phyloP scores from a whole-genome alignment of 2,888 invertebrate species.

The Sesia apiformis region DNA sequence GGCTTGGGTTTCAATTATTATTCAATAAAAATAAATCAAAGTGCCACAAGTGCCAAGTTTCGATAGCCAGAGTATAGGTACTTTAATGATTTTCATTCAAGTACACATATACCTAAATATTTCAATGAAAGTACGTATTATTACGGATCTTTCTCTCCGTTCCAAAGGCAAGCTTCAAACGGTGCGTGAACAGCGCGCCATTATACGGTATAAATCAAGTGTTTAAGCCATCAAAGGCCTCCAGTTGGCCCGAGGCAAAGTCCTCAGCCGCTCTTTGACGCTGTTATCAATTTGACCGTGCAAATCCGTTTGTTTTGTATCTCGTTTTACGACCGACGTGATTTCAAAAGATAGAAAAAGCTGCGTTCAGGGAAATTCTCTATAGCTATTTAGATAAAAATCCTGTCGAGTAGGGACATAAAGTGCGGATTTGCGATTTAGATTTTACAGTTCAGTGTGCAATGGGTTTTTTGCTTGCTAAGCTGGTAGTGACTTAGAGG shows the following conservation, averaged over 20 bases:
- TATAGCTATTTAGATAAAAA: not conserved
- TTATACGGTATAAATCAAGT: not conserved
- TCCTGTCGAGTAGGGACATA: not conserved
- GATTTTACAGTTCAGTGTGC: too few relatives aligned
- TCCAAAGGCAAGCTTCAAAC: not conserved
- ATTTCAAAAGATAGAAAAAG: not conserved
- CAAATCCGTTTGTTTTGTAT: slow-evolving; percentile 32
- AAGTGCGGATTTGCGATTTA: not conserved
- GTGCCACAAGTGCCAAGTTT: too few relatives aligned
- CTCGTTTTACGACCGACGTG: slow-evolving; percentile 1
- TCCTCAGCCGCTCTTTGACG: slow-evolving; percentile 9
- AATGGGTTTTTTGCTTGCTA: too few relatives aligned
- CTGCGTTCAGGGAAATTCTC: not conserved
- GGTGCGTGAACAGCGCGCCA: not conserved
- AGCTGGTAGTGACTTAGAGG: too few relatives aligned
- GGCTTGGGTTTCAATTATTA: too few relatives aligned
- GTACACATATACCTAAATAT: too few relatives aligned
- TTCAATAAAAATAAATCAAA: too few relatives aligned
- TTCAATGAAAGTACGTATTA: too few relatives aligned
- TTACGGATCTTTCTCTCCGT: not conserved
- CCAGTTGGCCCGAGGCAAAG: not conserved
- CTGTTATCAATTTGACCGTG: slow-evolving; percentile 35
- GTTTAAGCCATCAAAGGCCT: not conserved
- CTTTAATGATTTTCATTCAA: too few relatives aligned
- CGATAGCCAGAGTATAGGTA: too few relatives aligned